Percentiles rank a stretch among this genome's conserved stretches.
Conservation (phyloP, 2,888 invertebrate species). For the Graphium colonna region DNA sequence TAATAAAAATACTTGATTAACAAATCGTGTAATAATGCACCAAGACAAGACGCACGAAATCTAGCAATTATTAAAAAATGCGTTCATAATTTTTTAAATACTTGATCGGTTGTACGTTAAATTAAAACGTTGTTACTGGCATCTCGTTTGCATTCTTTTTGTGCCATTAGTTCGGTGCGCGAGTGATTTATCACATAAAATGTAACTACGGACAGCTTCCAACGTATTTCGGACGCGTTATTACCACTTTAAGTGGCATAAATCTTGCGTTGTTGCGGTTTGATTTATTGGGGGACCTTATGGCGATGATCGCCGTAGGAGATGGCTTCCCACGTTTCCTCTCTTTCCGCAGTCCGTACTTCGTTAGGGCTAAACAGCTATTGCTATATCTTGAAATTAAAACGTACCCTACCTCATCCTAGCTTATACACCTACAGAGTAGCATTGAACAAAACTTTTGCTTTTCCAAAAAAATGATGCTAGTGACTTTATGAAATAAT, state of each 20-base stretch:
- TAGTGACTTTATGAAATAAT: too few relatives aligned
- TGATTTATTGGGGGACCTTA: slow-evolving; percentile 59
- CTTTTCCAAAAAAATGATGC: too few relatives aligned
- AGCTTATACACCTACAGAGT: too few relatives aligned
- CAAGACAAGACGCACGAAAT: too few relatives aligned
- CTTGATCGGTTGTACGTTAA: slow-evolving; percentile 1
- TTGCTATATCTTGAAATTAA: too few relatives aligned
- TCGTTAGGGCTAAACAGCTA: neutral
- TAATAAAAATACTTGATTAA: too few relatives aligned
- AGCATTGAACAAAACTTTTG: too few relatives aligned
- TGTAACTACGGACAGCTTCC: slow-evolving; percentile 23
- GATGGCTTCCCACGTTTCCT: slow-evolving; percentile 51
- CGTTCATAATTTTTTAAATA: slow-evolving; percentile 3
- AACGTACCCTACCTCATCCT: too few relatives aligned
- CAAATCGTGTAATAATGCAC: too few relatives aligned
- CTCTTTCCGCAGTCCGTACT: too few relatives aligned
- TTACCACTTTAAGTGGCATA: slow-evolving; percentile 54
- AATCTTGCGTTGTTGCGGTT: slow-evolving; percentile 52
- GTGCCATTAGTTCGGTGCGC: slow-evolving; percentile 10
- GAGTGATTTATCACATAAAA: slow-evolving; percentile 25
- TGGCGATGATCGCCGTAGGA: slow-evolving; percentile 51
- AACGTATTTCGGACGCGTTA: slow-evolving; percentile 42
- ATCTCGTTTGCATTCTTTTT: slow-evolving; percentile 5
- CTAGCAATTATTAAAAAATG: neutral
- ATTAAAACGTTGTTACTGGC: slow-evolving; percentile 4